Evolutionary conservation across 2,113 vertebrate genomes (phyloP).

Genomic region (Eubucco bourcierii): DNA sequence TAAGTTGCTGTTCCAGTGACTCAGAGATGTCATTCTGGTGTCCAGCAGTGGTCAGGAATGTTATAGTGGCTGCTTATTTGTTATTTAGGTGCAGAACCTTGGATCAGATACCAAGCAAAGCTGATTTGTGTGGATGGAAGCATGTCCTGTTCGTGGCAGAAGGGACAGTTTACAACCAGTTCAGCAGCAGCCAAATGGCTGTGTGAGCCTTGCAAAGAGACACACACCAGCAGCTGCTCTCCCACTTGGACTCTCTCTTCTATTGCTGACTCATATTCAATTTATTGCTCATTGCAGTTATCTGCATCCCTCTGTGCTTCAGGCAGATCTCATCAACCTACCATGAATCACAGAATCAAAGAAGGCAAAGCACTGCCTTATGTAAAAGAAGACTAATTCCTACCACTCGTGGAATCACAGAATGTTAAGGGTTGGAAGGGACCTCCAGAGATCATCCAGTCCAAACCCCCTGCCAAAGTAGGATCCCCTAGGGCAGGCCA

Average conservation of each 20-base stretch:
- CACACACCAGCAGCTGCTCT: background rate
- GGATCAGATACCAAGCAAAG: background rate
- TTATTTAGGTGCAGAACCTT: background rate
- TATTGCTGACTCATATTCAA: background rate
- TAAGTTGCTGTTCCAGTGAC: background rate
- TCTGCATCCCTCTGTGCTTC: background rate
- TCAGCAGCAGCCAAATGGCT: background rate
- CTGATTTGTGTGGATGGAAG: background rate
- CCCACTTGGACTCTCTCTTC: background rate
- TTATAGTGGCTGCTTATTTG: background rate
- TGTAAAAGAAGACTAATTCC: background rate
- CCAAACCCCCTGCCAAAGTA: too few species aligned
- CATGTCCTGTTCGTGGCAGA: background rate
- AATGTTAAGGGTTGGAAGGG: too few species aligned
- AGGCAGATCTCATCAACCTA: background rate
- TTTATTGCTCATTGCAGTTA: background rate
- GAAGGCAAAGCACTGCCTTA: background rate
- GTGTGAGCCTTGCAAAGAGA: background rate
- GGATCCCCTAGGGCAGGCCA: too few species aligned
- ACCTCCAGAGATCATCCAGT: too few species aligned
- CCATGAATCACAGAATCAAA: background rate
- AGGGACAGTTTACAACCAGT: background rate
- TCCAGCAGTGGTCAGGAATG: background rate
- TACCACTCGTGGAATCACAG: background rate
- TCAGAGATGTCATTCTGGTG: background rate